Conservation (phyloP, 2,113 vertebrate genomes). For the Apteryx mantelli region DNA sequence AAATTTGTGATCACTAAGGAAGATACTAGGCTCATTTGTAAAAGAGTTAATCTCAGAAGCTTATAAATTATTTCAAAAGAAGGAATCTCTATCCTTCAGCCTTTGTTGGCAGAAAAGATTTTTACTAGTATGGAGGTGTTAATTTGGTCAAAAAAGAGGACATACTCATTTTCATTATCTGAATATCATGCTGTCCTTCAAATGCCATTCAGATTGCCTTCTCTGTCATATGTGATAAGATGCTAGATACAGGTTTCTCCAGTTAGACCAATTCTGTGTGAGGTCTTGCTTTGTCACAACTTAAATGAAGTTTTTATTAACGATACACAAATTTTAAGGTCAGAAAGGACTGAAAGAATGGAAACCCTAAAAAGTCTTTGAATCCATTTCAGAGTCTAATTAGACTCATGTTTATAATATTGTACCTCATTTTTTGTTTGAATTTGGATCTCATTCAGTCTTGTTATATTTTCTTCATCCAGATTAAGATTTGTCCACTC, state of each 20-base stretch:
- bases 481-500: not conserved
- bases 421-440: not conserved
- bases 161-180: not conserved
- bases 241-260: not conserved
- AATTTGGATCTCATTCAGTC: not conserved
- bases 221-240: rapidly evolving
- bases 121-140: not conserved
- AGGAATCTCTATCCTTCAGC: not conserved
- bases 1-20: not conserved
- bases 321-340: not conserved
- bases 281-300: not conserved
- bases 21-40: not conserved
- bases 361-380: not conserved
- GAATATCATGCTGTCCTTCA: not conserved
- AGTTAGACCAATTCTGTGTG: not conserved
- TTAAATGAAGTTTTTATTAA: not conserved
- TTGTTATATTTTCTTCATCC: not conserved
- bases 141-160: not conserved
- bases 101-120: not conserved
- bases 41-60: not conserved
- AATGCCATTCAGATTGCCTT: not conserved
- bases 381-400: not conserved
- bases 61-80: not conserved
- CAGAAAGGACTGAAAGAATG: not conserved
- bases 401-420: not conserved